These are phyloP conservation scores for Pterocles gutturalis DNA, from an alignment of 2,113 vertebrate genomes.

Conservation along the genomic window DNA sequence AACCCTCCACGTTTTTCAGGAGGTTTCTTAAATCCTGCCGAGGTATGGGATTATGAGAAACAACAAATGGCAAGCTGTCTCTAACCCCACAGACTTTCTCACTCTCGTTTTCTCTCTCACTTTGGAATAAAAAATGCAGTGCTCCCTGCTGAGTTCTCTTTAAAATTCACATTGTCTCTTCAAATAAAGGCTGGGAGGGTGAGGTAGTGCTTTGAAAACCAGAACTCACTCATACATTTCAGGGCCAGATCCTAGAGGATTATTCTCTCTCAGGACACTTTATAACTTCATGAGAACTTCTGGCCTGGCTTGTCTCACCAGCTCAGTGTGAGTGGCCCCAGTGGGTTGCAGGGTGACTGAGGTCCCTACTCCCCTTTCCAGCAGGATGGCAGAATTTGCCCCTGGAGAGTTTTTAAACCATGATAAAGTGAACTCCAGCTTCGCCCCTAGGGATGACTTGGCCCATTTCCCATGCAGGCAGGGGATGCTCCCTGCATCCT, in stretches of 20 bases:
- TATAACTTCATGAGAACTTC: conserved; percentile 71
- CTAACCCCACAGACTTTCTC: conserved; percentile 56
- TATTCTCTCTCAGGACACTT: conserved; percentile 57
- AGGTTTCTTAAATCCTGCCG: conserved; percentile 56
- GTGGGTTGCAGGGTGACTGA: neutral
- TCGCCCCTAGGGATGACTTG: neutral
- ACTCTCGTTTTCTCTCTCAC: conserved; percentile 67
- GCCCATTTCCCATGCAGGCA: neutral
- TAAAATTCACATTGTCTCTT: conserved; percentile 75
- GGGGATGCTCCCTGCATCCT: neutral
- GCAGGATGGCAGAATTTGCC: neutral
- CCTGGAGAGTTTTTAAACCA: neutral
- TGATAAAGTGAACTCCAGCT: neutral
- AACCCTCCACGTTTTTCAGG: conserved; percentile 64
- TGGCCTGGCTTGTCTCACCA: conserved; percentile 45
- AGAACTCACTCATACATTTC: conserved; percentile 54
- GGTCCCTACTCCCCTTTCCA: neutral
- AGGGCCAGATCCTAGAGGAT: conserved; percentile 53
- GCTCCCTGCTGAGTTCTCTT: conserved; percentile 71
- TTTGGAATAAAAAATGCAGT: conserved; percentile 72
- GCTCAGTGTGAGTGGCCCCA: neutral
- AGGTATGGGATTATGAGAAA: conserved; percentile 66
- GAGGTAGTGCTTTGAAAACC: conserved; percentile 69
- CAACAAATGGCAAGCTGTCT: conserved; percentile 62
- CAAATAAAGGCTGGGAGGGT: conserved; percentile 68